A percentile compares a stretch with the other conserved stretches of the same genome.
Evolutionary conservation across 2,888 invertebrate species (phyloP).

Genomic region (Sepioteuthis lessoniana): DNA sequence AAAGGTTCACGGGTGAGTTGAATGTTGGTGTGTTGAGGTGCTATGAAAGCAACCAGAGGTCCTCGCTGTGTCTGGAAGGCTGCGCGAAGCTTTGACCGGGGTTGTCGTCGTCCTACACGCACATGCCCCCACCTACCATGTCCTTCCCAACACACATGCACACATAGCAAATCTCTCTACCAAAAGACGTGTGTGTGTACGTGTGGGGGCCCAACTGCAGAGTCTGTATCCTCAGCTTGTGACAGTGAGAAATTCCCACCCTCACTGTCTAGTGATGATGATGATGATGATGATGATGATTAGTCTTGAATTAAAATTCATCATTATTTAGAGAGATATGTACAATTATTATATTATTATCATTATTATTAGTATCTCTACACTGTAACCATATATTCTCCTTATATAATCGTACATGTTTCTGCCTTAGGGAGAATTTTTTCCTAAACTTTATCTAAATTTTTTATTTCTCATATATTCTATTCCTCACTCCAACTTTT

Average conservation of each 20-base stretch:
- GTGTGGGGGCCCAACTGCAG: constrained; percentile 33
- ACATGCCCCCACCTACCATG: constrained; percentile 21
- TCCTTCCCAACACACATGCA: constrained; percentile 33
- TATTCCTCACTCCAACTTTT: not conserved
- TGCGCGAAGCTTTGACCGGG: constrained; percentile 33
- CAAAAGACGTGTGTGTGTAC: not conserved
- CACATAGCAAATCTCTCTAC: constrained; percentile 33
- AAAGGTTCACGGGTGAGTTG: constrained; percentile 47
- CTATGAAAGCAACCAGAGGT: constrained; percentile 23
- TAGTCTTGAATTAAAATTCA: not conserved
- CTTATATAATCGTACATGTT: not conserved
- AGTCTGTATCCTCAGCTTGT: constrained; percentile 16
- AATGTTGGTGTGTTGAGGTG: constrained; percentile 35
- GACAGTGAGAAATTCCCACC: not conserved
- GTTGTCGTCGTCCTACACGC: constrained; percentile 33
- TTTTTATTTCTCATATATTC: not conserved
- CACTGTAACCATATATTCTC: not conserved
- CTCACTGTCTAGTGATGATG: constrained; percentile 4
- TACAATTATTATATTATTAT: not conserved
- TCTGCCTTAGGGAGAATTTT: not conserved
- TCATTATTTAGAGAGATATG: constrained; percentile 33
- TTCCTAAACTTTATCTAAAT: not conserved
- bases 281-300: not conserved
- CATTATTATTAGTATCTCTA: not conserved
- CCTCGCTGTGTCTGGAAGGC: constrained; percentile 33